phyloP scores from a whole-genome alignment of 1,140 invertebrate genomes.

The Luehdorfia chinensis region DNA sequence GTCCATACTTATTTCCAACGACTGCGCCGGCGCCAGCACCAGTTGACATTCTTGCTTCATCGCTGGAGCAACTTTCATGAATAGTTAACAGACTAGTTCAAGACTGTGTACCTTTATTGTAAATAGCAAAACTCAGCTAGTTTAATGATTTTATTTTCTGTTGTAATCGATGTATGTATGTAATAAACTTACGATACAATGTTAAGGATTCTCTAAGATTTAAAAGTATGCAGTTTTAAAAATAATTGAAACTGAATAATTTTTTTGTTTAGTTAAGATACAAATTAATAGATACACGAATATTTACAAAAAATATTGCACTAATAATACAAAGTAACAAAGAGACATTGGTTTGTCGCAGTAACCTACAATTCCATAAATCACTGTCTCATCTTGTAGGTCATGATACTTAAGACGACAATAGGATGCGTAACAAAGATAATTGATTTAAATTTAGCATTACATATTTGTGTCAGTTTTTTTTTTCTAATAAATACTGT shows the following conservation, averaged over 20 bases:
- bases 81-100: constrained; percentile 58
- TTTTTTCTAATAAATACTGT: too few species aligned
- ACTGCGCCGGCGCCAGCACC: constrained; percentile 37
- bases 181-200: neutral
- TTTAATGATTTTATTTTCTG: neutral
- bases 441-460: constrained; percentile 5
- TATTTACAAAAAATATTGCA: too few species aligned
- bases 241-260: too few species aligned
- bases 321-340: too few species aligned
- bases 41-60: constrained; percentile 50
- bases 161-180: neutral
- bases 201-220: neutral
- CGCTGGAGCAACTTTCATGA: constrained; percentile 67
- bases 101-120: constrained; percentile 10
- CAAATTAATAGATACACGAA: too few species aligned
- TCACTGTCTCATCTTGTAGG: constrained; percentile 9
- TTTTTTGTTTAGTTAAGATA: too few species aligned
- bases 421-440: constrained; percentile 6
- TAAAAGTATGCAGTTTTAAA: too few species aligned
- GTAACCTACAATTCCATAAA: too few species aligned
- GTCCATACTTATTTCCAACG: constrained; percentile 9
- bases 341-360: too few species aligned
- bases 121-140: neutral
- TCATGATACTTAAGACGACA: constrained; percentile 13
- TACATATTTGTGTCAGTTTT: too few species aligned